Conservation (phyloP, 2,797 vertebrate genomes). For the Chlorospingus semifuscus region DNA sequence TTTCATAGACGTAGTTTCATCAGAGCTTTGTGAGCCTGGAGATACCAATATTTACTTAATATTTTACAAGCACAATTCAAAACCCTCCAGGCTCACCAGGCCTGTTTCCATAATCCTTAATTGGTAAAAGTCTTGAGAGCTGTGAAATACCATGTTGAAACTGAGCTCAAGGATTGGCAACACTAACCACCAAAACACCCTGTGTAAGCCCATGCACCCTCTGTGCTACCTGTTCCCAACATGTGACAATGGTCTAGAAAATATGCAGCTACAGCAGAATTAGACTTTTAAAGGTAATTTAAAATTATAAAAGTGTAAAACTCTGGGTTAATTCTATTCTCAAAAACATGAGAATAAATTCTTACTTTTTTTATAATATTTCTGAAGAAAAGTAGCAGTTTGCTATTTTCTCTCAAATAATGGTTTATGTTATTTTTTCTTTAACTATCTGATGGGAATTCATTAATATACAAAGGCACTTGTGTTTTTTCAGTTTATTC, state of each 20-base stretch:
- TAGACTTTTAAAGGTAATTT: not conserved
- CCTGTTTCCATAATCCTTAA: conserved; percentile 73
- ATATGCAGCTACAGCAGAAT: not conserved
- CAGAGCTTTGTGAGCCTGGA: conserved; percentile 72
- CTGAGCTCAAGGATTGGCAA: conserved; percentile 27
- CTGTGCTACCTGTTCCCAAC: not conserved
- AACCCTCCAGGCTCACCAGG: conserved; percentile 67
- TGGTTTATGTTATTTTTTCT: not conserved
- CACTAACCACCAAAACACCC: conserved; percentile 13
- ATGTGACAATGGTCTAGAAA: not conserved
- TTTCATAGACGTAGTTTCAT: conserved; percentile 68
- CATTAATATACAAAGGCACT: not conserved
- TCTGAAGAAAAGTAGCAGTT: not conserved
- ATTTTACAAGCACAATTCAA: conserved; percentile 71
- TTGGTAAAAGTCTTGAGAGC: conserved; percentile 67
- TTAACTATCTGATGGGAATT: not conserved
- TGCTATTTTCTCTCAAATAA: not conserved
- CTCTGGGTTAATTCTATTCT: not conserved
- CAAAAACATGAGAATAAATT: not conserved
- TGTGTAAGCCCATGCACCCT: not conserved
- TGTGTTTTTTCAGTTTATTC: not conserved
- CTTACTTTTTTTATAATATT: not conserved
- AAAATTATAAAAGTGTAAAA: not conserved
- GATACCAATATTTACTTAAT: conserved; percentile 72
- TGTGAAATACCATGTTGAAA: conserved; percentile 70